Conservation (phyloP, 2,888 invertebrate genomes). For the Mimas tiliae region DNA sequence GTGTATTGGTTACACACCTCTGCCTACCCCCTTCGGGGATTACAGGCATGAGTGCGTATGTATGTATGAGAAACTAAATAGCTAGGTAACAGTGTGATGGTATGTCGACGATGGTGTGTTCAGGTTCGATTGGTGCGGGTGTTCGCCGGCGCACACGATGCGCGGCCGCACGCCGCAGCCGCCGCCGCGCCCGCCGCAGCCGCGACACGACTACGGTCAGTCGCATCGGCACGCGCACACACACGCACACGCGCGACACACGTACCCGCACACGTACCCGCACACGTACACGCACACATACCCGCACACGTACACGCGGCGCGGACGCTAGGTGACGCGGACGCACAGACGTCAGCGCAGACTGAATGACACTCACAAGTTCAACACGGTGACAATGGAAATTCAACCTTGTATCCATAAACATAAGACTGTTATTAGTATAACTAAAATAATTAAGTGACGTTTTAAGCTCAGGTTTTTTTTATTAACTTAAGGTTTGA, state of each 20-base stretch:
- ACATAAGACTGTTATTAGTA: too few relatives aligned
- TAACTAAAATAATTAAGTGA: too few relatives aligned
- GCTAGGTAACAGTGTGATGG: constrained; percentile 64
- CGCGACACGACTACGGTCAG: constrained; percentile 96
- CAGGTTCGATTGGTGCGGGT: constrained; percentile 84
- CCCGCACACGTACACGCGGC: background rate
- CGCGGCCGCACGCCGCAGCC: constrained; percentile 85
- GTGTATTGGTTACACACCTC: too few relatives aligned
- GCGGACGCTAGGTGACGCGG: background rate
- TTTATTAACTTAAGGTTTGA: background rate
- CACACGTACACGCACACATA: constrained; percentile 6
- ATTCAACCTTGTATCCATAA: too few relatives aligned
- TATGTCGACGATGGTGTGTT: too few relatives aligned
- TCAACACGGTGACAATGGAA: too few relatives aligned
- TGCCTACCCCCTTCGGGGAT: too few relatives aligned
- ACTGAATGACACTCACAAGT: too few relatives aligned
- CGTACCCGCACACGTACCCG: constrained; percentile 31
- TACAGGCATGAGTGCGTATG: too few relatives aligned
- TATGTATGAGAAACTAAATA: too few relatives aligned
- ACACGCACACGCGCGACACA: constrained; percentile 32
- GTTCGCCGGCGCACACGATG: constrained; percentile 91
- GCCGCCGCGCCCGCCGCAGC: constrained; percentile 84
- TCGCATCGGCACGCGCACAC: constrained; percentile 49
- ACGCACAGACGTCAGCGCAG: background rate
- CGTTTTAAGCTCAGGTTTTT: too few relatives aligned